These are phyloP conservation scores for Limenitis camilla DNA, from an alignment of 2,888 invertebrate genomes.

Conservation along the genomic window DNA sequence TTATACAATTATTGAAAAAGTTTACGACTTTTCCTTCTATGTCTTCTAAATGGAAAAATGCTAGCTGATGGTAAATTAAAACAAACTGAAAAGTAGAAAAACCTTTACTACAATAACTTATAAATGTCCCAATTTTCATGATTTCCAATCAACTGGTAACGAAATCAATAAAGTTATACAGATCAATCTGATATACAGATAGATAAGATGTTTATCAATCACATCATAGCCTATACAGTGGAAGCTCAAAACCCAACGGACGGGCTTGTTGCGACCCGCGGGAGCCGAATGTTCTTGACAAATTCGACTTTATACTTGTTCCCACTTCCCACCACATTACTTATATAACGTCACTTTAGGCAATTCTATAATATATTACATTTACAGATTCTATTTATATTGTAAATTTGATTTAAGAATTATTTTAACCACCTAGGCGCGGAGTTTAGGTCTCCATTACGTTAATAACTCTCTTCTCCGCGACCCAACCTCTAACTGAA, in stretches of 20 bases:
- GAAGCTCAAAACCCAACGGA: constrained; percentile 25
- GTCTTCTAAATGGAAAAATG: no score
- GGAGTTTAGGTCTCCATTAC: no score
- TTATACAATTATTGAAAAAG: no score
- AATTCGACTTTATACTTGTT: constrained; percentile 32
- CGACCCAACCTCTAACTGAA: neutral
- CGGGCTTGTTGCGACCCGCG: constrained; percentile 28
- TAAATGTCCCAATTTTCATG: no score
- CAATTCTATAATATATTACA: constrained; percentile 6
- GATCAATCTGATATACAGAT: neutral
- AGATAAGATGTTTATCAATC: neutral
- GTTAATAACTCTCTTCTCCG: no score
- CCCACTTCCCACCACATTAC: constrained; percentile 18
- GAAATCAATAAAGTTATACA: neutral
- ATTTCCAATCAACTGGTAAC: no score
- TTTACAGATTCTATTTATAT: neutral
- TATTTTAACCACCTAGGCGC: neutral
- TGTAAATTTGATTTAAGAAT: neutral
- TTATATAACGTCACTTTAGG: constrained; percentile 12
- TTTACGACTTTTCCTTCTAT: no score
- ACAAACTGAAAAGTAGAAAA: no score
- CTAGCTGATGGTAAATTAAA: no score
- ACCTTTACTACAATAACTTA: no score
- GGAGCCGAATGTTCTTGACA: constrained; percentile 30
- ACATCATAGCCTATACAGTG: constrained; percentile 13